Evolutionary conservation across 2,113 vertebrate species (phyloP), one percentile per base, ranked within the genome.

Genomic region (Saguinus midas): DNA sequence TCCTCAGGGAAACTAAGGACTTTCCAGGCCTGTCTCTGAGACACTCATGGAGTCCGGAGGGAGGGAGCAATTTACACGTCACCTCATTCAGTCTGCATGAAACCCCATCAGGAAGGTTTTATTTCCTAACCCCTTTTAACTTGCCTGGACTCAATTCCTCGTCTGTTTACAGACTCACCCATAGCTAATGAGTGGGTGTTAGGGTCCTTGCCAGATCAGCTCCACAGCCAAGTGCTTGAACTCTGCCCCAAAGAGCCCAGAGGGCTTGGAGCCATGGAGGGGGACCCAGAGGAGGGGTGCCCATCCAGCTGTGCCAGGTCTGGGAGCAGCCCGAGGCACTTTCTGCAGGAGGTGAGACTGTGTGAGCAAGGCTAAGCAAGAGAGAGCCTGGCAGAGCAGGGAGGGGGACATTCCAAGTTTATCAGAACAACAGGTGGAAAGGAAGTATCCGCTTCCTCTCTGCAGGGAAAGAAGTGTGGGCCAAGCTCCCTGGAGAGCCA

Each of bases 391-490:
- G 37, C 37, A 35, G 32, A 27, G 27, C 66, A 29, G 37, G 14
- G 6, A 16, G 43, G 18, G 40, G 57, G 29, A 23, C 52, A 29
- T 50, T 72, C 78, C 76, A 64, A 57, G 66, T 58, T 21, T 58
- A 0, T 5, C 48, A 20, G 61, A 90, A 17, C 37, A 68, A 40
- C 10, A 0, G 12, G 27, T 3, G 16, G 3, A 18, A 27, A 86
- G 57, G 76, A 55, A 27, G 27, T 14, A 64, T n/a, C 25, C 1
- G 73, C 35, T n/a, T 68, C 66, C 66, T n/a, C 12, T 29, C 29
- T 5, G 0, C 1, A 9, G 55, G 13, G 37, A 16, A 35, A 5
- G 12, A 3, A 55, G 20, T 12, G 14, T 16, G 2, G 21, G 6
- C 29, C 1, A 4, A 23, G 7, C 3, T 25, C 52, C 43, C 40